A percentile compares a stretch with the other conserved stretches of the same genome.
Evolutionary conservation across 2,888 invertebrate species (phyloP).

Genomic region (Limnephilus auricula): DNA sequence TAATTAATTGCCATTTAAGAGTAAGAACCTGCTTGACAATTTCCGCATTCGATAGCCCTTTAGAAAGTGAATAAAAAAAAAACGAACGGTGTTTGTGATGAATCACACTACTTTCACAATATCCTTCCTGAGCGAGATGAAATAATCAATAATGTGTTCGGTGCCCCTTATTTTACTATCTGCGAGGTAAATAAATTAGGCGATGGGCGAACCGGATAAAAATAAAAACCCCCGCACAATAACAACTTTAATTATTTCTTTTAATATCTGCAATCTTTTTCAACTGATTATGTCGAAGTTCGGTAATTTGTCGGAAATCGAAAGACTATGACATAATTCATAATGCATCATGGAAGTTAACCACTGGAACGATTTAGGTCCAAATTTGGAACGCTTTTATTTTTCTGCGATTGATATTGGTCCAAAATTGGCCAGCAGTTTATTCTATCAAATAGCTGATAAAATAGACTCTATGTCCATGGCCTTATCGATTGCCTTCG

Average conservation of each 20-base stretch:
- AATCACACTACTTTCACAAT: background rate
- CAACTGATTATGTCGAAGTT: background rate
- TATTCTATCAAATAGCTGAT: too few species aligned
- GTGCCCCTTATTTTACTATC: background rate
- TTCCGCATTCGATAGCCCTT: background rate
- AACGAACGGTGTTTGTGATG: background rate
- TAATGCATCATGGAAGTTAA: background rate
- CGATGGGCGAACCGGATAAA: background rate
- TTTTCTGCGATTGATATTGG: too few species aligned
- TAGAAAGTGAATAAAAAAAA: background rate
- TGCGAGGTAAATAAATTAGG: background rate
- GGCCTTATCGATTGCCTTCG: too few species aligned
- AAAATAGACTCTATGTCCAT: too few species aligned
- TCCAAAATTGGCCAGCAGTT: too few species aligned
- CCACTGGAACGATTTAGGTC: too few species aligned
- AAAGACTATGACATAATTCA: background rate
- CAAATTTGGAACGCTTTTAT: too few species aligned
- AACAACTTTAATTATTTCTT: too few species aligned
- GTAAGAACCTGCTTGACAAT: background rate
- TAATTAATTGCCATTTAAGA: background rate
- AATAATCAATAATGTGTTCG: background rate
- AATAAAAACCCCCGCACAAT: background rate
- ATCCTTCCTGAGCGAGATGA: background rate
- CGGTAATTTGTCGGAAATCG: background rate
- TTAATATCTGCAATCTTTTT: background rate